These are phyloP conservation scores for Bhutanitis thaidina DNA, from an alignment of 2,888 invertebrate species.

Conservation along the genomic window DNA sequence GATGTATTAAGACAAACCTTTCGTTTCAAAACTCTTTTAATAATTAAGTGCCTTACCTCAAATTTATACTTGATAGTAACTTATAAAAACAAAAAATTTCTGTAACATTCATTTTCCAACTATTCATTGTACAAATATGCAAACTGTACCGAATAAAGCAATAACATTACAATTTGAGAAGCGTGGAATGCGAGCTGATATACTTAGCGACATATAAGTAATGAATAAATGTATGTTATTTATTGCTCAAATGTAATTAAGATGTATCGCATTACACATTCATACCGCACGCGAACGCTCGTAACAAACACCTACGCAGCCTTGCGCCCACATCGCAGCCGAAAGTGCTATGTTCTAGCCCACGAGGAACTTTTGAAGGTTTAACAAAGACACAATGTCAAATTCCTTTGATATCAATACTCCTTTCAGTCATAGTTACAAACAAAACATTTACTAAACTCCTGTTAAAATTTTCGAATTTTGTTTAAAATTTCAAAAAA, in stretches of 20 bases:
- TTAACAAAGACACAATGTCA: constrained; percentile 1
- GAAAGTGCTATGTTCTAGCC: constrained; percentile 17
- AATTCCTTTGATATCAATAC: background rate
- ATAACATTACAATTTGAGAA: background rate
- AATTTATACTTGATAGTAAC: no score
- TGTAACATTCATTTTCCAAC: no score
- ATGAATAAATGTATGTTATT: constrained; percentile 17
- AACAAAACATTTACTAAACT: no score
- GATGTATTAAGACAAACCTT: no score
- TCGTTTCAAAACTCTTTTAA: no score
- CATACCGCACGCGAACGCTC: constrained; percentile 18
- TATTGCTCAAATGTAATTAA: constrained; percentile 23
- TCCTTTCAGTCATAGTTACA: no score
- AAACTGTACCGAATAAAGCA: background rate
- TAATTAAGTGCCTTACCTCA: no score
- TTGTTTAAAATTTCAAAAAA: no score
- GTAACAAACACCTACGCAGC: constrained; percentile 17
- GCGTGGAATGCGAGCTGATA: constrained; percentile 5
- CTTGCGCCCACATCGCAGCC: constrained; percentile 20
- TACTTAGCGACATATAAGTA: constrained; percentile 14
- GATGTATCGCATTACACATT: constrained; percentile 22
- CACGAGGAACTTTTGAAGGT: constrained; percentile 10
- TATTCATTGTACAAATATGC: background rate
- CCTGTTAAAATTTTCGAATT: no score
- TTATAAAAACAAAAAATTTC: no score